These are phyloP conservation scores for Muscina levida DNA, from an alignment of 2,888 invertebrate genomes.

Conservation along the genomic window DNA sequence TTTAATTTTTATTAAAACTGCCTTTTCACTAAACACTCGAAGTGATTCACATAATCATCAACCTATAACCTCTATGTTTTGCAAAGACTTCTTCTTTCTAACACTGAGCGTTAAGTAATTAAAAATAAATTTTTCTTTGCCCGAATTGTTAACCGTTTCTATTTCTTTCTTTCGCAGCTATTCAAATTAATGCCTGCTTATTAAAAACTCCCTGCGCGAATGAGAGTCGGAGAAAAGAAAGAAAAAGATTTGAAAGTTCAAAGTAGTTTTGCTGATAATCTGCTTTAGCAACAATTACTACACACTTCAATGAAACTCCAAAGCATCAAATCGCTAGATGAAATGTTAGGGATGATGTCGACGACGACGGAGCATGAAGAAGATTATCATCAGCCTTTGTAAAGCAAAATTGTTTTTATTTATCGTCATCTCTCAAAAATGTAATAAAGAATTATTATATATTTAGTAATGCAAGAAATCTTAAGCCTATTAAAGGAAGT, in stretches of 20 bases:
- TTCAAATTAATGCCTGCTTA: slow-evolving; percentile 11
- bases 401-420: neutral
- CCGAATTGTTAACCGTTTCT: neutral
- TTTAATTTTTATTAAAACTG: neutral
- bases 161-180: slow-evolving; percentile 32
- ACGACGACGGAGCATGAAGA: neutral
- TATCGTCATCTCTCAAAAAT: neutral
- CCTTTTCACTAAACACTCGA: neutral
- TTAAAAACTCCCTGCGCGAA: slow-evolving; percentile 8
- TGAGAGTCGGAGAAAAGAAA: neutral
- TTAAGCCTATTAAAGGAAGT: neutral
- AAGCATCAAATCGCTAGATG: neutral
- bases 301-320: slow-evolving; percentile 45
- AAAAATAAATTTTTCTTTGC: slow-evolving; percentile 49
- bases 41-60: too few species aligned
- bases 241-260: neutral
- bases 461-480: neutral
- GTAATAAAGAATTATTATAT: neutral
- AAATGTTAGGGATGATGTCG: neutral
- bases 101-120: slow-evolving; percentile 51
- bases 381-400: neutral
- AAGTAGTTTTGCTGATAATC: slow-evolving; percentile 14
- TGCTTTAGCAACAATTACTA: slow-evolving; percentile 49
- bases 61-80: slow-evolving; percentile 1
- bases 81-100: neutral